These are phyloP conservation scores for Oryzias celebensis DNA, from an alignment of 2,113 vertebrate genomes.

Conservation along the genomic window DNA sequence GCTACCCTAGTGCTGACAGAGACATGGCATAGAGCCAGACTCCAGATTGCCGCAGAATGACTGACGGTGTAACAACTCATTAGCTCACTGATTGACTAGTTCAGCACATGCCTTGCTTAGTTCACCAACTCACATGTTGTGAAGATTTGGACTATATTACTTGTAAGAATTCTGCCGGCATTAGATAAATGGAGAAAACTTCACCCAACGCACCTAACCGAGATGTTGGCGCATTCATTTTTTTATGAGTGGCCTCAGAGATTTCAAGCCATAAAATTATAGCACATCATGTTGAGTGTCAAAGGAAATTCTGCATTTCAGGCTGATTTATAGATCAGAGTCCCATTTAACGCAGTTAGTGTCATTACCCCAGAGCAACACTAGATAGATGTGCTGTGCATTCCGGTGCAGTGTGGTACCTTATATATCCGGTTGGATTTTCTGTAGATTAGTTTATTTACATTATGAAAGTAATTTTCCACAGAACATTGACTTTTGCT, in stretches of 20 bases:
- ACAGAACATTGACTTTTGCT: constrained; percentile 26
- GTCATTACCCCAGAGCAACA: constrained; percentile 23
- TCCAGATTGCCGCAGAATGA: constrained; percentile 51
- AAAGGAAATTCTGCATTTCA: constrained; percentile 26
- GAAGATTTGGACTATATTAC: constrained; percentile 15
- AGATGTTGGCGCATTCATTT: constrained; percentile 30
- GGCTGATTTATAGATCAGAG: constrained; percentile 39
- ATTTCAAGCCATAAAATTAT: constrained; percentile 53
- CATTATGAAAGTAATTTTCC: constrained; percentile 20
- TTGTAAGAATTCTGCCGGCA: constrained; percentile 14
- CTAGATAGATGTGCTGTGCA: constrained; percentile 33
- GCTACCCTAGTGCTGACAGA: constrained; percentile 58
- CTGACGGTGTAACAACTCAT: constrained; percentile 58
- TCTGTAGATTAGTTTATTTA: constrained; percentile 37
- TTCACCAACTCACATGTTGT: constrained; percentile 4
- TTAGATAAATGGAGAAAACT: constrained; percentile 13
- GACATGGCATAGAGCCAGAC: constrained; percentile 48
- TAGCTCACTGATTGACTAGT: constrained; percentile 45
- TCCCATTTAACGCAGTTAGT: constrained; percentile 51
- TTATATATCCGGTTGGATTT: constrained; percentile 21
- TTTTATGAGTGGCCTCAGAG: constrained; percentile 32
- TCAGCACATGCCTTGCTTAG: constrained; percentile 9
- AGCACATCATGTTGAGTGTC: constrained; percentile 30
- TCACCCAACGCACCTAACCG: constrained; percentile 24
- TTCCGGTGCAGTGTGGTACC: constrained; percentile 34